phyloP scores from a whole-genome alignment of 1,140 invertebrate species.

The Drosophila kepulauana region DNA sequence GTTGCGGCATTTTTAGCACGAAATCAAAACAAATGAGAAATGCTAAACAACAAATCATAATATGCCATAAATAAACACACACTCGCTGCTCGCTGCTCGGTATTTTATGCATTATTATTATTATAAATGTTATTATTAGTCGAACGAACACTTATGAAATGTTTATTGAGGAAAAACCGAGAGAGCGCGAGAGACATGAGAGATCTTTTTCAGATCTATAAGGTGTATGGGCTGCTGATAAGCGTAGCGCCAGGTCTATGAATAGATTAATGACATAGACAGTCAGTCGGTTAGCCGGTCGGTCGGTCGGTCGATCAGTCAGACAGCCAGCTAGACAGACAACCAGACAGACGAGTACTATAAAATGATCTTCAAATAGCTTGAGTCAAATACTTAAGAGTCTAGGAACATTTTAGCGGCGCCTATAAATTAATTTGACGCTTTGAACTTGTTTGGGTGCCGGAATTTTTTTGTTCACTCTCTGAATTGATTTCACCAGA shows the following conservation, averaged over 20 bases:
- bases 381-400: constrained; percentile 9
- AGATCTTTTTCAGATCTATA: constrained; percentile 17
- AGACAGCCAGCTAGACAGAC: constrained; percentile 8
- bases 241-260: constrained; percentile 43
- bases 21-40: constrained; percentile 56
- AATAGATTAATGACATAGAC: constrained; percentile 38
- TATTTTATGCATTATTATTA: constrained; percentile 58
- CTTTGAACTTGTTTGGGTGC: constrained; percentile 52
- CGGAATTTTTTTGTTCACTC: background rate
- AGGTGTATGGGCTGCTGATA: constrained; percentile 43
- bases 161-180: constrained; percentile 18
- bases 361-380: constrained; percentile 36
- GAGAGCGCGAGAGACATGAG: background rate
- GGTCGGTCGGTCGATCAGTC: background rate
- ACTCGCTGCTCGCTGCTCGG: constrained; percentile 23
- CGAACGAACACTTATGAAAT: constrained; percentile 14
- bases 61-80: constrained; percentile 76
- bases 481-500: background rate
- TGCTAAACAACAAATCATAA: constrained; percentile 63
- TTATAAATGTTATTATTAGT: constrained; percentile 43
- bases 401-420: constrained; percentile 24
- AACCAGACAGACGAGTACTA: background rate
- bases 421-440: constrained; percentile 38
- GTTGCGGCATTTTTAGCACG: constrained; percentile 67
- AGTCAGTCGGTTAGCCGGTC: background rate